These are phyloP conservation scores for Babylonia areolata DNA, from an alignment of 1,140 invertebrate species.

Conservation along the genomic window DNA sequence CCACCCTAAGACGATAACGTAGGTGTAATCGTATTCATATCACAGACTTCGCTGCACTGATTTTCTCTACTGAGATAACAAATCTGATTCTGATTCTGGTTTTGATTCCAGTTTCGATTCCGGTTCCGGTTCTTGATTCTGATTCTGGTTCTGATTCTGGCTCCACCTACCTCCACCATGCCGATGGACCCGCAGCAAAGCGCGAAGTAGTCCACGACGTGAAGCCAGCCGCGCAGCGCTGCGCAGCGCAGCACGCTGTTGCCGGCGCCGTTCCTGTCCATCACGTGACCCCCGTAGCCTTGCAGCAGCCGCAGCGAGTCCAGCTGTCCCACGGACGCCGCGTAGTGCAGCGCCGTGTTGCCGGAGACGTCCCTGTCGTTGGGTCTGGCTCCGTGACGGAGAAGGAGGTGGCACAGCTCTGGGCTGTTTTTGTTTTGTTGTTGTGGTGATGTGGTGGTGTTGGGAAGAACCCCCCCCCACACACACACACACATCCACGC, in stretches of 20 bases:
- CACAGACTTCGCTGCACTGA: too few relatives aligned
- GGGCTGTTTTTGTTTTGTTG: too few relatives aligned
- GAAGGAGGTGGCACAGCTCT: background rate
- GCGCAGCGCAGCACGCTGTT: background rate
- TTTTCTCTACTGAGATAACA: too few relatives aligned
- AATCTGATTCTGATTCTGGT: too few relatives aligned
- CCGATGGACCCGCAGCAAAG: background rate
- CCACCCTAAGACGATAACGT: too few relatives aligned
- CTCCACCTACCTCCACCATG: background rate
- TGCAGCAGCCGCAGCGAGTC: background rate
- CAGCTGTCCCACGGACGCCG: background rate
- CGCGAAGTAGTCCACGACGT: background rate
- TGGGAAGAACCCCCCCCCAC: too few relatives aligned
- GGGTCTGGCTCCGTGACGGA: background rate
- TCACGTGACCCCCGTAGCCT: background rate
- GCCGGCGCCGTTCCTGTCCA: background rate
- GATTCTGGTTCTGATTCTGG: too few relatives aligned
- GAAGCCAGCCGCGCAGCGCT: background rate
- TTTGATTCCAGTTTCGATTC: too few relatives aligned
- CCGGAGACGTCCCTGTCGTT: background rate
- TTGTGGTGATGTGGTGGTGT: too few relatives aligned
- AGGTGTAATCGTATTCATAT: too few relatives aligned
- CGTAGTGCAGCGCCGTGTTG: conserved; percentile 1
- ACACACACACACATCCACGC: too few relatives aligned
- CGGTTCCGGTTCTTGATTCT: too few relatives aligned